phyloP scores from a whole-genome alignment of 2,113 vertebrate species.

The Solea senegalensis region DNA sequence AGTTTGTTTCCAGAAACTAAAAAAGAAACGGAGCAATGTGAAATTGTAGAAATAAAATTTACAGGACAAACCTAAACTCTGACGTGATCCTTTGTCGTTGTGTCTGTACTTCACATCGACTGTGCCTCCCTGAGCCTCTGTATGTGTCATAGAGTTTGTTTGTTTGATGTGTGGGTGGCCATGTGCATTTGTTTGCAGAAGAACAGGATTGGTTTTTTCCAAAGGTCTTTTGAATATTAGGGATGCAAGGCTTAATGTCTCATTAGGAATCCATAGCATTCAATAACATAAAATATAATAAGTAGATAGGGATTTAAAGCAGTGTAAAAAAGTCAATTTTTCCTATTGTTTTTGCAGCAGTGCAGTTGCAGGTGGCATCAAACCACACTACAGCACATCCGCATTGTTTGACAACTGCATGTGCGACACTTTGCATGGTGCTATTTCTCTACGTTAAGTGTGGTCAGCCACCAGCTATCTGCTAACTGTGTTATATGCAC shows the following conservation, averaged over 20 bases:
- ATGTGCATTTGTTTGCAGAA: conserved; percentile 51
- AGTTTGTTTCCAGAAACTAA: neutral
- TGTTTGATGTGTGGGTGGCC: conserved; percentile 49
- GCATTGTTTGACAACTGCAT: conserved; percentile 16
- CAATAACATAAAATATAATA: neutral
- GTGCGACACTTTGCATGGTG: neutral
- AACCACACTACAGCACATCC: conserved; percentile 51
- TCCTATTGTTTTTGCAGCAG: neutral
- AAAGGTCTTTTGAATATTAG: neutral
- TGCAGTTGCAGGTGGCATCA: conserved; percentile 24
- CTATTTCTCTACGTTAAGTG: conserved; percentile 30
- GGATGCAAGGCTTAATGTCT: neutral
- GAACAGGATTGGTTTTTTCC: conserved; percentile 47
- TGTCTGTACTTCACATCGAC: conserved; percentile 2
- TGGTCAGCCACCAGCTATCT: conserved; percentile 20
- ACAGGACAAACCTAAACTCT: neutral
- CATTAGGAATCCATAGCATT: neutral
- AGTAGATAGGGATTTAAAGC: neutral
- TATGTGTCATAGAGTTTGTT: neutral
- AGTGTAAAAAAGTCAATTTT: neutral
- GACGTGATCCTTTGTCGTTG: neutral
- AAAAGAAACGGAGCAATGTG: neutral
- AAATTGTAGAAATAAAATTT: neutral
- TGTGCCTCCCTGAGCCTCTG: neutral
- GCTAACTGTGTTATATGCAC: neutral